Conservation (phyloP, 2,113 vertebrate species). For the Triplophysa rosa region DNA sequence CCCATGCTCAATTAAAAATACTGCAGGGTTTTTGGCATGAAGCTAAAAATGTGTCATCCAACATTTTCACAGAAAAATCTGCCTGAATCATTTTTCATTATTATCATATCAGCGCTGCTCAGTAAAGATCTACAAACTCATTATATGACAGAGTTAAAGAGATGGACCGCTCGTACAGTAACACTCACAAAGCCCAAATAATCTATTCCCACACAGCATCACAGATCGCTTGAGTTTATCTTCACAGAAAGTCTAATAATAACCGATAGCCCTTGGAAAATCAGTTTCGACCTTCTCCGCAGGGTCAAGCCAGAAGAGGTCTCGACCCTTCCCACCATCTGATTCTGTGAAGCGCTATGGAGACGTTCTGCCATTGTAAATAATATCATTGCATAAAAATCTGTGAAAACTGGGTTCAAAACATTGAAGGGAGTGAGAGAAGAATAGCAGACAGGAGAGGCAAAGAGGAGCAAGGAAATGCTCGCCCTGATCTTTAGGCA, state of each 20-base stretch:
- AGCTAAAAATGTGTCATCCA: neutral
- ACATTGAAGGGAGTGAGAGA: slow-evolving; percentile 55
- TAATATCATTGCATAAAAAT: slow-evolving; percentile 56
- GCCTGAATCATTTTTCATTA: neutral
- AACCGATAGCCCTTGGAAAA: slow-evolving; percentile 65
- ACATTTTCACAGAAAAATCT: neutral
- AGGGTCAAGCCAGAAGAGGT: slow-evolving; percentile 62
- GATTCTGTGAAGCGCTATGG: slow-evolving; percentile 50
- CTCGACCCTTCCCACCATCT: slow-evolving; percentile 69
- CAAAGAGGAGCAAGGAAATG: slow-evolving; percentile 33
- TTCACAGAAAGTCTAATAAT: slow-evolving; percentile 63
- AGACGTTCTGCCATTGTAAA: slow-evolving; percentile 49
- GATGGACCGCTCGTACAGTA: neutral
- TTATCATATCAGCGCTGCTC: too few species aligned
- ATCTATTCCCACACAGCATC: slow-evolving; percentile 69
- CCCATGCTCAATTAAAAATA: slow-evolving; percentile 28
- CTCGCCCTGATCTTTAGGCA: slow-evolving; percentile 62
- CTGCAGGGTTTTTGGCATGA: neutral
- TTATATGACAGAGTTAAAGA: neutral
- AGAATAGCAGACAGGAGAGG: neutral
- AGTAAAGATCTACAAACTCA: too few species aligned
- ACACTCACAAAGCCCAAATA: slow-evolving; percentile 22
- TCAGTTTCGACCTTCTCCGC: slow-evolving; percentile 58
- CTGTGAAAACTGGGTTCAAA: slow-evolving; percentile 37
- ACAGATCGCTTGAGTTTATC: slow-evolving; percentile 51